Conservation (phyloP, 2,888 invertebrate genomes). For the Dioctria linearis region DNA sequence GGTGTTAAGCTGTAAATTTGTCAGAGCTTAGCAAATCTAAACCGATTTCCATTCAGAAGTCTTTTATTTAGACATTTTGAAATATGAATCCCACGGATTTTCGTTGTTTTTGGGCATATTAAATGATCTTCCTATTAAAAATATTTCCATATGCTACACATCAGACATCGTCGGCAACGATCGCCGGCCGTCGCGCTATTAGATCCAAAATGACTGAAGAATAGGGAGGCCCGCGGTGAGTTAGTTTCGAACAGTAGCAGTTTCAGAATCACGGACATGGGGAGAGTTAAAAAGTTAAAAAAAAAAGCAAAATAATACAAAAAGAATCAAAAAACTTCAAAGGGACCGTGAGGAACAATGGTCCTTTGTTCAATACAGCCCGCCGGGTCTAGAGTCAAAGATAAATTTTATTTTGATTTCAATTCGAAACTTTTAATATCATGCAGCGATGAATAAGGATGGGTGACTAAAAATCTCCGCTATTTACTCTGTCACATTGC, state of each 20-base stretch:
- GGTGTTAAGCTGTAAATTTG: constrained; percentile 40
- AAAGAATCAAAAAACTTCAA: constrained; percentile 44
- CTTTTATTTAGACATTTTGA: constrained; percentile 53
- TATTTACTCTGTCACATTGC: constrained; percentile 44
- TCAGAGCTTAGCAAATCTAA: constrained; percentile 10
- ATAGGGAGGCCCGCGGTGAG: constrained; percentile 55
- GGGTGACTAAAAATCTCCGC: constrained; percentile 43
- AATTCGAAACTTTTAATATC: constrained; percentile 50
- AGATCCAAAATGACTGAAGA: constrained; percentile 57
- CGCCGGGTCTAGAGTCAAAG: constrained; percentile 39
- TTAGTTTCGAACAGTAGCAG: constrained; percentile 53
- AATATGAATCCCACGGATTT: constrained; percentile 53
- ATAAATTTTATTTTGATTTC: constrained; percentile 47
- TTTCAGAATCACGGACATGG: constrained; percentile 5
- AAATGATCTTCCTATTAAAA: constrained; percentile 57
- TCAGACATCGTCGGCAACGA: constrained; percentile 18
- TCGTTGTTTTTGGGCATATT: constrained; percentile 53
- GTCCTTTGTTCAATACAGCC: constrained; percentile 43
- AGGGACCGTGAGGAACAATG: constrained; percentile 47
- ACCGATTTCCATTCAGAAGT: constrained; percentile 40
- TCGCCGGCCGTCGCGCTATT: constrained; percentile 13
- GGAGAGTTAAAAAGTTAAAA: background rate
- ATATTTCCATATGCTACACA: constrained; percentile 56
- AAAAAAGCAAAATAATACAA: constrained; percentile 3
- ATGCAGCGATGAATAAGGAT: constrained; percentile 47